Conservation (phyloP, 2,888 invertebrate genomes). For the Xylota segnis region DNA sequence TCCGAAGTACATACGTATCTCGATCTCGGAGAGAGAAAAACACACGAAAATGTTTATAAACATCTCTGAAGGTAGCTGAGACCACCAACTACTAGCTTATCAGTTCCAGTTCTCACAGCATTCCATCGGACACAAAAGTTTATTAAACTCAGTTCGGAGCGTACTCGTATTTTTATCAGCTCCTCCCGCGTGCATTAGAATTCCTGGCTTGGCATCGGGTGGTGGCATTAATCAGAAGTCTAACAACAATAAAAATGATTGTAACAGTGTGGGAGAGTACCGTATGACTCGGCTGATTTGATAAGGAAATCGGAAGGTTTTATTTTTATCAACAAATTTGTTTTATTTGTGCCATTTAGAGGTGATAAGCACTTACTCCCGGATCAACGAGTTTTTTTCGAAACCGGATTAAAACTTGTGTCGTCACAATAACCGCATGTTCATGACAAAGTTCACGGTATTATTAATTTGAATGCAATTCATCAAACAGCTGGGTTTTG, state of each 20-base stretch:
- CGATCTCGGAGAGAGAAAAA: not conserved
- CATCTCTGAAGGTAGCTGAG: not conserved
- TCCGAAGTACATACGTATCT: not conserved
- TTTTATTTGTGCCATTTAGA: conserved; percentile 24
- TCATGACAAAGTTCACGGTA: conserved; percentile 19
- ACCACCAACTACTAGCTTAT: conserved; percentile 5
- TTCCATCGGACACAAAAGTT: conserved; percentile 35
- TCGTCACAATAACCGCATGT: conserved; percentile 34
- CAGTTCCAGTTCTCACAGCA: conserved; percentile 17
- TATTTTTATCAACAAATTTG: conserved; percentile 31
- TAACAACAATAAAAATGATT: not conserved
- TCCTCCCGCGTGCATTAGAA: conserved; percentile 2
- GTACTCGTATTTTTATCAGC: conserved; percentile 30
- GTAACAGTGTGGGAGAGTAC: conserved; percentile 37
- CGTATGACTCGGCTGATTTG: conserved; percentile 37
- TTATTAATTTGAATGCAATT: conserved; percentile 20
- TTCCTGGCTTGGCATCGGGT: not conserved
- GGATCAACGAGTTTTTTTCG: conserved; percentile 28
- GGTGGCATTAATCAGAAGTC: conserved; percentile 25
- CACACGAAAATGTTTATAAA: not conserved
- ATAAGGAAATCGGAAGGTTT: conserved; percentile 53
- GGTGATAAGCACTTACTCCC: conserved; percentile 52
- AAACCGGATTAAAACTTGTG: conserved; percentile 28
- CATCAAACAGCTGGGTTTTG: not conserved
- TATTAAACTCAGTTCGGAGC: conserved; percentile 29